Base-by-base conservation (phyloP, 2,797 vertebrate species). In the Rhabdophis nuchalis region DNA sequence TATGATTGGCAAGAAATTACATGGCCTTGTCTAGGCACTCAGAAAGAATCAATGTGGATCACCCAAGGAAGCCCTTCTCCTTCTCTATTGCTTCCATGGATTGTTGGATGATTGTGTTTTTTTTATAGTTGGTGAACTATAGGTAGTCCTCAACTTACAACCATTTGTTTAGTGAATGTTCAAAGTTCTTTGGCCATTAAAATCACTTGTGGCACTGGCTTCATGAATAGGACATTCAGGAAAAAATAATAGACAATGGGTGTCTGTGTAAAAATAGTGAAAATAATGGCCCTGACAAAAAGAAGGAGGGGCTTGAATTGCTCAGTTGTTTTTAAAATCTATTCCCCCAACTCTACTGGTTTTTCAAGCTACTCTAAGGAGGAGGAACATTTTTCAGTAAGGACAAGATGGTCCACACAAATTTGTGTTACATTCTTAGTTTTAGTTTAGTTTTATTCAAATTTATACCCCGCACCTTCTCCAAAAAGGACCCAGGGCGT, bases 401-500 rank as follows among this genome's bases (percentile, higher is more conserved):
- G 18, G 93, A 95, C 11, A 64, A 9, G 10, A 23, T 61, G n/a
- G 90, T 58, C 14, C 94, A 88, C 93, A 92, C 90, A 60, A 95
- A 89, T 12, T 14, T 46, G 92, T 58, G 54, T 61, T 5, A 60
- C 94, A 89, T 1, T 36, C 88, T n/a, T n/a, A n/a, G n/a, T n/a
- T n/a, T n/a, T n/a, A n/a, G n/a, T n/a, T n/a, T n/a, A n/a, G n/a
- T n/a, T n/a, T n/a, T n/a, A n/a, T n/a, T n/a, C n/a, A n/a, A n/a
- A n/a, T n/a, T n/a, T n/a, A n/a, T n/a, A n/a, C n/a, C n/a, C n/a
- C n/a, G n/a, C n/a, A n/a, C n/a, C n/a, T n/a, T n/a, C n/a, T n/a
- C n/a, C n/a, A n/a, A n/a, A n/a, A n/a, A n/a, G n/a, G n/a, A n/a
- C n/a, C n/a, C n/a, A n/a, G n/a, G n/a, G n/a, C n/a, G n/a, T n/a